A percentile compares a stretch with the other conserved stretches of the same genome.
These are phyloP conservation scores for Elephas maximus DNA, from an alignment of 2,113 vertebrate genomes.

Conservation along the genomic window DNA sequence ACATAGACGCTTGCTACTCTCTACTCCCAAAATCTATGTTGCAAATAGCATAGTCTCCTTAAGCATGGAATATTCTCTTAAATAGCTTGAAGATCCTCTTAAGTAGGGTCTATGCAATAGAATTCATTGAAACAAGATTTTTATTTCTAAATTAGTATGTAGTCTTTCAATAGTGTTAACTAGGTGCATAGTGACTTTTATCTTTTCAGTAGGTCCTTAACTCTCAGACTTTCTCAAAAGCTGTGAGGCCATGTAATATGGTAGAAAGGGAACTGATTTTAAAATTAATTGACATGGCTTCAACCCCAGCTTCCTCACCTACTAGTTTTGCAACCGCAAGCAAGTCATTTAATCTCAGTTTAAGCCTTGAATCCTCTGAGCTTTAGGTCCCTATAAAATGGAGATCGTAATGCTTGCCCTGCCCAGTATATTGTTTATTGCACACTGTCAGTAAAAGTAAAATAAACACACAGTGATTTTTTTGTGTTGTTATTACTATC, in stretches of 20 bases:
- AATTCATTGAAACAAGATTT: background rate
- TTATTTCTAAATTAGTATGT: conserved; percentile 12
- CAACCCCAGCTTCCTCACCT: background rate
- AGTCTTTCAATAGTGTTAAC: background rate
- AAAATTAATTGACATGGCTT: conserved; percentile 36
- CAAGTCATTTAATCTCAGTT: background rate
- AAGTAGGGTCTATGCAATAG: background rate
- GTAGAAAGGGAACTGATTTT: background rate
- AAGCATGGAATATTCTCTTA: background rate
- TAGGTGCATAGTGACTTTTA: background rate
- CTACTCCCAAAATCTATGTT: background rate
- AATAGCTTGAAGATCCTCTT: background rate
- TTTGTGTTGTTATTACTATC: background rate
- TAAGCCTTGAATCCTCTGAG: background rate
- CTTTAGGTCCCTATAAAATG: conserved; percentile 24
- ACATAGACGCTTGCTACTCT: background rate
- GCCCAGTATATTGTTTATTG: background rate
- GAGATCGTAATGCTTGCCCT: background rate
- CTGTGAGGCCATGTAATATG: background rate
- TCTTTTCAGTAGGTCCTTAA: background rate
- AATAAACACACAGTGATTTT: background rate
- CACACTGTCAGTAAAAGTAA: background rate
- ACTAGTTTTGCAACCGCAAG: background rate
- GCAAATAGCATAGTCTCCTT: background rate
- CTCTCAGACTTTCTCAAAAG: conserved; percentile 38